A percentile compares a stretch with the other conserved stretches of the same genome.
Evolutionary conservation across 1,140 invertebrate species (phyloP).

Genomic region (Probaryconus sp.): DNA sequence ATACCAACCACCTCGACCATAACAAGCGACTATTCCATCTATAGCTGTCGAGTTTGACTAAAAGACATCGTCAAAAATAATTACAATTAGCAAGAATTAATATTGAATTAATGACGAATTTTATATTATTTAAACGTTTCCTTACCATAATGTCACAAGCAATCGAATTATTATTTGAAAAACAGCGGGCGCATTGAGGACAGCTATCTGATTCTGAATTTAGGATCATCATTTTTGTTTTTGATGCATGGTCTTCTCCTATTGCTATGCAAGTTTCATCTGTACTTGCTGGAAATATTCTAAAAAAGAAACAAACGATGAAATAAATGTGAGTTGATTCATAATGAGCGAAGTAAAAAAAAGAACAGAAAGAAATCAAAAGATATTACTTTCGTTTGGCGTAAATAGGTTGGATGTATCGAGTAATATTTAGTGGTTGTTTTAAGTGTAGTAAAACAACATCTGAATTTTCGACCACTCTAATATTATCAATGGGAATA

Average conservation of each 20-base stretch:
- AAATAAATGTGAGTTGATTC: not conserved
- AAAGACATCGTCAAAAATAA: too few relatives aligned
- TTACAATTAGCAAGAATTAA: too few relatives aligned
- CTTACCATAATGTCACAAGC: too few relatives aligned
- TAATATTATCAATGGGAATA: slow-evolving; percentile 78
- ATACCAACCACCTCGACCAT: slow-evolving; percentile 80
- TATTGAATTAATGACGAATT: too few relatives aligned
- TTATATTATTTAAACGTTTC: too few relatives aligned
- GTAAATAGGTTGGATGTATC: slow-evolving; percentile 82
- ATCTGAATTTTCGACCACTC: slow-evolving; percentile 77
- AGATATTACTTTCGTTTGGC: slow-evolving; percentile 65
- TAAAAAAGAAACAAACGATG: slow-evolving; percentile 50
- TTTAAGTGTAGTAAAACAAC: slow-evolving; percentile 81
- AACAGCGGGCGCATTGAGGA: slow-evolving; percentile 78
- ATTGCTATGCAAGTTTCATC: slow-evolving; percentile 79
- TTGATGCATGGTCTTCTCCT: slow-evolving; percentile 71
- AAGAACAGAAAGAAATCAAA: not conserved
- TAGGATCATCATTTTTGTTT: slow-evolving; percentile 74
- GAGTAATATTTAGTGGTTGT: slow-evolving; percentile 77
- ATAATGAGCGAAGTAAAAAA: not conserved
- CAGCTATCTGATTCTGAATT: slow-evolving; percentile 76
- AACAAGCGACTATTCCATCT: slow-evolving; percentile 82
- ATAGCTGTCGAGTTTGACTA: slow-evolving; percentile 61
- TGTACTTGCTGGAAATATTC: slow-evolving; percentile 68
- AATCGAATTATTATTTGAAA: slow-evolving; percentile 36